Evolutionary conservation across 30 jellyfish, hydroid and myxozoan genomes (phyloP), one percentile per base, ranked within the genome.

Genomic region (Hydra vulgaris): DNA sequence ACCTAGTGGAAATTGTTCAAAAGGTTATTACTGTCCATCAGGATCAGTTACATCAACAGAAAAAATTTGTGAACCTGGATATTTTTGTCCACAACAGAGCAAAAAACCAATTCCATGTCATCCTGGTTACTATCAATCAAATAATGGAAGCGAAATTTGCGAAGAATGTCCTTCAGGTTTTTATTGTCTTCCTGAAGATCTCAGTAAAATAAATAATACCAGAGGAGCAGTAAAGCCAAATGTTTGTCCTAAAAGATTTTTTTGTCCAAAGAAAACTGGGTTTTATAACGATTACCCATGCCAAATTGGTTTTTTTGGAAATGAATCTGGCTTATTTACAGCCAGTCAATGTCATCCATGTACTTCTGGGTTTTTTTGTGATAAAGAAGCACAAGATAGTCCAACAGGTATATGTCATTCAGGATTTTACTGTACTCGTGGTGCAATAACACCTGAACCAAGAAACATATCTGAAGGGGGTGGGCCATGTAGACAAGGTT

Each of bases 331-430:
- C 26, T 74, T 86, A 22, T 80, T 95, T 54, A 86, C 93, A 24
- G 96, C 86, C 71, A 92, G 84, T 72, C 94, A 92, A 72, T 92
- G 98, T 83, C 93, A 92, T 22, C 98, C 96, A 0, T 92, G 98
- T 75, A 92, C 96, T 25, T 95, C 96, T 18, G 98, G 98, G 7
- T 86, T 76, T 74, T 92, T 79, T 77, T 92, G 98, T 74, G 98
- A 87, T 23, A 80, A 87, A 17, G 95, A 92, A 56, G 95, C 85
- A 7, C 80, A 86, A 94, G 79, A 77, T 0, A 22, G 54, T 4
- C 98, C 98, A 16, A 94, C 89, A 12, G 89, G 73, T 20, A 83
- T 86, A 70, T 92, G 98, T 74, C 92, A 79, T 71, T 92, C 78
- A 18, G 98, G 98, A 18, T 92, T 76, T 56, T 92, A 68, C 88